Conservation (phyloP, 2,113 vertebrate species). For the Tautogolabrus adspersus region DNA sequence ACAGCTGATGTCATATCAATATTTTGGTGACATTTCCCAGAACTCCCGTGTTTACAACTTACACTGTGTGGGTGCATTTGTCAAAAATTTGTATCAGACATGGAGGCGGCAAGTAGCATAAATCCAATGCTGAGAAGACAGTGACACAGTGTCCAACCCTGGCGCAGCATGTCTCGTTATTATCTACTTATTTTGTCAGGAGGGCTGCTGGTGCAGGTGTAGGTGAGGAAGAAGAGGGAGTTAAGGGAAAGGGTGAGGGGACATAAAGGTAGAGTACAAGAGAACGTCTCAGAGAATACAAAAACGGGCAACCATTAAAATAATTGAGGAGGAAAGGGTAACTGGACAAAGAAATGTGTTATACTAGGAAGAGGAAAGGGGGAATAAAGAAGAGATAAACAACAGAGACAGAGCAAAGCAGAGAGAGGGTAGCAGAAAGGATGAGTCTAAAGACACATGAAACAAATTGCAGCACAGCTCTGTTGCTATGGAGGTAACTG, state of each 20-base stretch:
- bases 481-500: conserved; percentile 10
- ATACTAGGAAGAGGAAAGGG: neutral
- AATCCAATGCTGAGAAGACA: conserved; percentile 39
- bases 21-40: conserved; percentile 37
- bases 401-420: conserved; percentile 10
- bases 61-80: neutral
- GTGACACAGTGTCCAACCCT: conserved; percentile 24
- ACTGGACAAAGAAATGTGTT: conserved; percentile 18
- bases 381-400: conserved; percentile 6
- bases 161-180: conserved; percentile 63
- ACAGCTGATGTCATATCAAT: conserved; percentile 15
- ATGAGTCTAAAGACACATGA: conserved; percentile 15
- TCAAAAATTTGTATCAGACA: neutral
- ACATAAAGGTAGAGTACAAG: neutral
- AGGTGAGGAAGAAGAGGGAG: neutral
- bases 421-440: neutral
- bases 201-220: conserved; percentile 20
- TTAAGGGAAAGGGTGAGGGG: neutral
- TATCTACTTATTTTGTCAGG: conserved; percentile 64
- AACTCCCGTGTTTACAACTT: neutral
- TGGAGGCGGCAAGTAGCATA: conserved; percentile 45
- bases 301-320: conserved; percentile 23
- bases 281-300: conserved; percentile 11
- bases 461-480: conserved; percentile 30
- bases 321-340: conserved; percentile 11